Conservation (phyloP, 2,797 vertebrate genomes). For the Calcarius lapponicus region DNA sequence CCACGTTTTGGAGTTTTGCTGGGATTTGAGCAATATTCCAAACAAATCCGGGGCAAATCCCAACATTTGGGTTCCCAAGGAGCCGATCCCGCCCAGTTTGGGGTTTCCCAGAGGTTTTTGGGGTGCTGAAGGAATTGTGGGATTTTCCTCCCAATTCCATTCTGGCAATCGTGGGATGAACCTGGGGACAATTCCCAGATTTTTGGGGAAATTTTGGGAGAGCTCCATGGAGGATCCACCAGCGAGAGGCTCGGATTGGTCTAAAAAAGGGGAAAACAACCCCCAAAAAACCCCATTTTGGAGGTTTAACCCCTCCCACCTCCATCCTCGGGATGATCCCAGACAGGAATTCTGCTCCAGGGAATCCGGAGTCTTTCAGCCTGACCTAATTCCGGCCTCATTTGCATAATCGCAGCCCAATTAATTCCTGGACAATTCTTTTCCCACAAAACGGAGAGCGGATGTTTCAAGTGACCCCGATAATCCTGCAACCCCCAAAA, state of each 20-base stretch:
- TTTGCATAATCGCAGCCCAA: not conserved
- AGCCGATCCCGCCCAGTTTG: accelerated
- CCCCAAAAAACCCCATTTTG: not conserved
- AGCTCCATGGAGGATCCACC: accelerated
- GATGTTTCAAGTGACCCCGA: accelerated
- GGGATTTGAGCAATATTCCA: accelerated
- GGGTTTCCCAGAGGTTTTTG: not conserved
- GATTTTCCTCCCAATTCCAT: accelerated
- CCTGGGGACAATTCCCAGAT: not conserved
- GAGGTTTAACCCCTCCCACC: accelerated
- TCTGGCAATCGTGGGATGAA: not conserved
- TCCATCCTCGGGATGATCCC: not conserved
- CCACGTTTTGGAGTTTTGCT: not conserved
- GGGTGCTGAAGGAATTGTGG: not conserved
- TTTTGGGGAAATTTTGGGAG: accelerated
- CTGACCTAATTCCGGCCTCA: constrained; percentile 23
- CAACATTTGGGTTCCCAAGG: not conserved
- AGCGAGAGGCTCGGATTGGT: not conserved
- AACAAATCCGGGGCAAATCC: not conserved
- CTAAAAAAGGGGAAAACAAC: accelerated
- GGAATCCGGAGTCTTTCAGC: not conserved
- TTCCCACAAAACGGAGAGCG: not conserved
- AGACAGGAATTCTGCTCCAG: accelerated
- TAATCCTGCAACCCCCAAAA: not conserved
- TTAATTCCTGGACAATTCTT: not conserved